Base-by-base conservation (phyloP, 2,888 invertebrate genomes). In the Ariolimax columbianus region DNA sequence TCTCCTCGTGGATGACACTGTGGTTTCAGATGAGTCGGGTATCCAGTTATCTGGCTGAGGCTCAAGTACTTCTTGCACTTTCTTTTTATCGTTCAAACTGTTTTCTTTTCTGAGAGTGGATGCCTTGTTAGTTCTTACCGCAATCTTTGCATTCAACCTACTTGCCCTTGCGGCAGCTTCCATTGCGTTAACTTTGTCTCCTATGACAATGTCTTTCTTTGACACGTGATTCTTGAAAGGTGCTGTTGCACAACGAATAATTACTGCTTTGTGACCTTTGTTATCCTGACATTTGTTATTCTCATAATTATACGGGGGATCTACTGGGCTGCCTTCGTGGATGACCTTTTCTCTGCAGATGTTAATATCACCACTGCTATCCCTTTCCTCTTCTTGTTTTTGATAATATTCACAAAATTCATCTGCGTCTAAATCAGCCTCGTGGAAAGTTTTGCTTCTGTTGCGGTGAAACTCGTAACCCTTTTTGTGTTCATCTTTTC, bases 91-190 rank as follows among this genome's bases (percentile, higher is more conserved):
- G 40, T 47, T 77, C 38, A 77, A 36, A 47, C 75, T 83, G 68
- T 77, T 83, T 77, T 83, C 83, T 83, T 83, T 83, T 47, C 83
- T n/a, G 1, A 83, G 68, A 70, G 77, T 59, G 19, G 83, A 75
- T 26, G 83, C 83, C 23, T 83, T 83, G 51, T 83, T 83, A 1
- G 83, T 66, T 66, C 83, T 75, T 11, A 77, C 33, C 23, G 77
- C 51, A 36, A 68, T n/a, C 68, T 68, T 83, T n/a, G 51, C 36
- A 47, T 23, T 66, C 0, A 66, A 40, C 33, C 43, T 55, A 26
- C 66, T 82, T 26, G 77, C 11, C 23, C 33, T 83, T 4, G 7
- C 11, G 26, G 55, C 33, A 33, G 17, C 38, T 30, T 83, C 83
- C 23, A 47, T 0, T 43, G 26, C 11, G 19, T 26, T 23, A 6